These are phyloP conservation scores for Drosophila sproati DNA, from an alignment of 1,140 invertebrate genomes.

Conservation along the genomic window DNA sequence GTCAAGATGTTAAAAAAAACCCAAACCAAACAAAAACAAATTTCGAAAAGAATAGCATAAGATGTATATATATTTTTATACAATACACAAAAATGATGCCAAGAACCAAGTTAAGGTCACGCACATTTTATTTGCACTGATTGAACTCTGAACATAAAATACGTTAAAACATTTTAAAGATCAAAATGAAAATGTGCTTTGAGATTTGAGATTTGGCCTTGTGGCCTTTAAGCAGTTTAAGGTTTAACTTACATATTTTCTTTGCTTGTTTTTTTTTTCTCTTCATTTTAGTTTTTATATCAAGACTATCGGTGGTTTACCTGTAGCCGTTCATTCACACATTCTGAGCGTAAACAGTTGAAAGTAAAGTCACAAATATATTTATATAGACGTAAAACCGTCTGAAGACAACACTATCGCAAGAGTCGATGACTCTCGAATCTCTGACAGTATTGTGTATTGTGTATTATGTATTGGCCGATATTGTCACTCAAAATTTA, in stretches of 20 bases:
- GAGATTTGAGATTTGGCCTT: too few species aligned
- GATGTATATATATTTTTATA: too few species aligned
- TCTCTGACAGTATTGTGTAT: neutral
- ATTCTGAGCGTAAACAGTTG: constrained; percentile 5
- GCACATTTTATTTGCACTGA: too few species aligned
- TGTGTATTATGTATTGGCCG: constrained; percentile 13
- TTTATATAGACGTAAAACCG: too few species aligned
- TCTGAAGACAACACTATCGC: neutral
- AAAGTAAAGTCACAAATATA: constrained; percentile 4
- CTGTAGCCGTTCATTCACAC: neutral
- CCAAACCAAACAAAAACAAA: too few species aligned
- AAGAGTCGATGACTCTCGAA: neutral
- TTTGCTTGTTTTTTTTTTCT: neutral
- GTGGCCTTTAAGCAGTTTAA: neutral
- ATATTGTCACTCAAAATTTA: constrained; percentile 24
- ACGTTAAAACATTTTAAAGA: too few species aligned
- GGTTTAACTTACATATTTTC: neutral
- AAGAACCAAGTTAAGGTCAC: too few species aligned
- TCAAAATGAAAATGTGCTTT: too few species aligned
- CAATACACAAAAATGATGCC: too few species aligned
- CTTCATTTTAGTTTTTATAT: neutral
- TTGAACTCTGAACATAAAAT: too few species aligned
- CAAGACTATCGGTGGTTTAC: neutral
- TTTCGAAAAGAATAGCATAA: too few species aligned
- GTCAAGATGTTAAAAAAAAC: too few species aligned